A percentile compares a stretch with the other conserved stretches of the same genome.
These are phyloP conservation scores for Electrophaes corylata DNA, from an alignment of 2,888 invertebrate genomes.

Conservation along the genomic window DNA sequence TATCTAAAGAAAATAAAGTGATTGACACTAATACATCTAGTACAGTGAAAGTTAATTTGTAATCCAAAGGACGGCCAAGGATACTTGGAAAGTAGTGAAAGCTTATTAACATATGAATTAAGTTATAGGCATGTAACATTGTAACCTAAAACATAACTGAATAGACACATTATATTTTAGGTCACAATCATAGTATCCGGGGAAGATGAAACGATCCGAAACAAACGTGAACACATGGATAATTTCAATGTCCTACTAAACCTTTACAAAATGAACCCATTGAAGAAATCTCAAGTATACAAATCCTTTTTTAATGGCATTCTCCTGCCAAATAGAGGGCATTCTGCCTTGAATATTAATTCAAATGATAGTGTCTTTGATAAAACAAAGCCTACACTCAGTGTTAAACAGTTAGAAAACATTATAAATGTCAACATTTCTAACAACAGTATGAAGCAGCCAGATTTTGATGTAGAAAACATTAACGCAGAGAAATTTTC, in stretches of 20 bases:
- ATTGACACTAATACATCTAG: not conserved
- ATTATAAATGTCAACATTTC: conserved; percentile 44
- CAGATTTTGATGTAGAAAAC: conserved; percentile 43
- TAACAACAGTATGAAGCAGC: conserved; percentile 26
- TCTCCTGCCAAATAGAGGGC: conserved; percentile 48
- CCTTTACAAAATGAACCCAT: conserved; percentile 68
- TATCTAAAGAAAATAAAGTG: conserved; percentile 6
- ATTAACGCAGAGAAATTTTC: conserved; percentile 46
- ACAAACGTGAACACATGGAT: conserved; percentile 39
- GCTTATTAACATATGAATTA: conserved; percentile 19
- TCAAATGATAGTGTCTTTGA: conserved; percentile 53
- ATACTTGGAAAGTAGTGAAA: conserved; percentile 31
- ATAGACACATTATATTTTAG: conserved; percentile 13
- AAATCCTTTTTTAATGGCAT: conserved; percentile 58
- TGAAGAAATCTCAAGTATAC: conserved; percentile 61
- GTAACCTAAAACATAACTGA: not conserved
- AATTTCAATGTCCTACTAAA: conserved; percentile 63
- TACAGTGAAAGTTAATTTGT: conserved; percentile 37
- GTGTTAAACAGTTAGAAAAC: conserved; percentile 54
- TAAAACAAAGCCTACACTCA: not conserved
- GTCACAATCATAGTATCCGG: not conserved
- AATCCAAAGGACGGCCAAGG: conserved; percentile 35
- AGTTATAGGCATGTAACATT: not conserved
- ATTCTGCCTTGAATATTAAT: conserved; percentile 53
- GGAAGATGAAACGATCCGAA: conserved; percentile 4